Conservation (phyloP, 1,140 invertebrate genomes). For the Oedothorax gibbosus region DNA sequence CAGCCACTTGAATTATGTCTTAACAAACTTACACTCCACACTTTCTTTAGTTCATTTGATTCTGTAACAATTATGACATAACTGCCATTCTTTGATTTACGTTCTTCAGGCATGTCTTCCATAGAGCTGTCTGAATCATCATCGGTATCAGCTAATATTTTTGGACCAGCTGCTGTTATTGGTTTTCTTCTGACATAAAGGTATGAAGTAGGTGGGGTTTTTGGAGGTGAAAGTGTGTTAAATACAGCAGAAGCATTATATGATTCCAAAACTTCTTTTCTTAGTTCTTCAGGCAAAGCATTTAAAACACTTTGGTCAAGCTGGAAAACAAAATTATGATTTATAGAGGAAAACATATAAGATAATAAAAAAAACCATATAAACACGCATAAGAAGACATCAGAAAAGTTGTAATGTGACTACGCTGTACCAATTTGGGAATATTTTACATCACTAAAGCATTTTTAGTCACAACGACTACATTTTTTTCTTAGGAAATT, state of each 20-base stretch:
- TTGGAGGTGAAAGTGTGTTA: background rate
- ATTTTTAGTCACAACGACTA: too few species aligned
- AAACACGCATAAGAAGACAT: too few species aligned
- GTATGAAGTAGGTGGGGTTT: background rate
- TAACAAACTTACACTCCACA: too few species aligned
- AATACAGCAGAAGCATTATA: background rate
- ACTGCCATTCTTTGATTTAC: background rate
- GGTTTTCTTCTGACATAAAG: background rate
- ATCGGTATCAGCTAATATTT: background rate
- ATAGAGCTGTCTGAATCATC: background rate
- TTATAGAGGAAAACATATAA: too few species aligned
- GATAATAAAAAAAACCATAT: too few species aligned
- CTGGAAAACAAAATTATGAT: slow-evolving; percentile 64
- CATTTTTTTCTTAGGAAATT: too few species aligned
- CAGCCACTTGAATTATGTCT: too few species aligned
- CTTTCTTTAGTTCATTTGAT: too few species aligned
- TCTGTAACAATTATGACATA: too few species aligned
- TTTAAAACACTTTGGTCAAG: slow-evolving; percentile 74
- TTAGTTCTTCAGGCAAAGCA: slow-evolving; percentile 75
- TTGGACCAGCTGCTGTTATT: background rate
- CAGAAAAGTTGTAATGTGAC: too few species aligned
- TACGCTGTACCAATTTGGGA: too few species aligned
- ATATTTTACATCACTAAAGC: too few species aligned
- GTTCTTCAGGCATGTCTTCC: background rate
- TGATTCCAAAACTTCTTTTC: slow-evolving; percentile 71